Conservation (phyloP, 2,888 invertebrate species). For the Plebejus anna region DNA sequence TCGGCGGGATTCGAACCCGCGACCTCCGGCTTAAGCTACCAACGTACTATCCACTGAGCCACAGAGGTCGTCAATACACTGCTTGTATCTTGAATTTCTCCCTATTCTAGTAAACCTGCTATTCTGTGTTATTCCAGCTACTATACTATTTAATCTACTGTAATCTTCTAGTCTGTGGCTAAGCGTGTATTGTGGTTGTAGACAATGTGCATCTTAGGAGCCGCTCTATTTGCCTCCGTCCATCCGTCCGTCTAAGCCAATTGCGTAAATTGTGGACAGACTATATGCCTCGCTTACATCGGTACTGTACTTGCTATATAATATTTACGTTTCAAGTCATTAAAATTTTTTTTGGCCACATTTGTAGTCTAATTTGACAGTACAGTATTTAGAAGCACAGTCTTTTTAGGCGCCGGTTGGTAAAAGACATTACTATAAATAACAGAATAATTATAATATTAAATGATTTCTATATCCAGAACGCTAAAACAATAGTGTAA, state of each 20-base stretch:
- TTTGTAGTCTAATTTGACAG: not conserved
- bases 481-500: no score
- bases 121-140: not conserved
- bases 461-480: no score
- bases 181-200: slow-evolving; percentile 20
- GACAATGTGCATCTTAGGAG: slow-evolving; percentile 26
- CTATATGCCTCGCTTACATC: slow-evolving; percentile 27
- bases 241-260: slow-evolving; percentile 30
- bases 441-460: no score
- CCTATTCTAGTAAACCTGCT: no score
- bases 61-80: no score
- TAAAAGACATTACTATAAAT: no score
- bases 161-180: not conserved
- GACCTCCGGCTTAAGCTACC: no score
- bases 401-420: no score
- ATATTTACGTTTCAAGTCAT: not conserved
- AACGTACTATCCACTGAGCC: no score
- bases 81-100: no score
- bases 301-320: not conserved
- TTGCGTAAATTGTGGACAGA: slow-evolving; percentile 31
- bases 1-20: no score
- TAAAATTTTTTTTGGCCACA: not conserved
- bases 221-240: slow-evolving; percentile 30
- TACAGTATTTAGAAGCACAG: not conserved
- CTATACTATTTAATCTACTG: not conserved